phyloP scores from a whole-genome alignment of 2,113 vertebrate genomes.

The Furnarius figulus region DNA sequence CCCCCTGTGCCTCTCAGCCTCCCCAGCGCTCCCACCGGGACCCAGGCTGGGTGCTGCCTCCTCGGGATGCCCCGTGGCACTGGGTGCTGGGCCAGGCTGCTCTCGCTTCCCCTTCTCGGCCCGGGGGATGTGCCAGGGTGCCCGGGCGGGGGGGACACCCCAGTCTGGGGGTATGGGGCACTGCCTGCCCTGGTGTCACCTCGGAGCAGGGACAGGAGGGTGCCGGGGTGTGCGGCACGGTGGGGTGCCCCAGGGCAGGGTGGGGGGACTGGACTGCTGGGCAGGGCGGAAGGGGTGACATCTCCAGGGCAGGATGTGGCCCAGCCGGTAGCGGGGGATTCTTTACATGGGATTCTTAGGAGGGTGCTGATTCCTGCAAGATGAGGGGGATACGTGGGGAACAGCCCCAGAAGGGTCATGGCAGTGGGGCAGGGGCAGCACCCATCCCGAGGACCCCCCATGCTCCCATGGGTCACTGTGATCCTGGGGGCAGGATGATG shows the following conservation, averaged over 20 bases:
- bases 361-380: background rate
- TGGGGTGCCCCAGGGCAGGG: background rate
- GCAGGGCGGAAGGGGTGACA: background rate
- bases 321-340: background rate
- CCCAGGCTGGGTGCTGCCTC: background rate
- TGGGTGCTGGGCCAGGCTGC: background rate
- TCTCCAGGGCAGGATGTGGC: background rate
- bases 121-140: background rate
- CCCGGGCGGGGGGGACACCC: background rate
- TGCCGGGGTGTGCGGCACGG: background rate
- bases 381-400: background rate
- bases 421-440: background rate
- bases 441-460: background rate
- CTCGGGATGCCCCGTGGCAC: background rate
- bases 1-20: background rate
- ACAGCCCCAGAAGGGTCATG: background rate
- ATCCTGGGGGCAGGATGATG: background rate
- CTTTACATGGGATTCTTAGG: background rate
- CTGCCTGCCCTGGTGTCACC: background rate
- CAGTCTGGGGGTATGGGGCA: fast-evolving
- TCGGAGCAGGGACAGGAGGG: fast-evolving
- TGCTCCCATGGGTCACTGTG: background rate
- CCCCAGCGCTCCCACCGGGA: background rate
- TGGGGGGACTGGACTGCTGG: background rate
- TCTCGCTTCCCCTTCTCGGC: conserved; percentile 6